phyloP scores from a whole-genome alignment of 2,888 invertebrate genomes.

The Elegia similella region DNA sequence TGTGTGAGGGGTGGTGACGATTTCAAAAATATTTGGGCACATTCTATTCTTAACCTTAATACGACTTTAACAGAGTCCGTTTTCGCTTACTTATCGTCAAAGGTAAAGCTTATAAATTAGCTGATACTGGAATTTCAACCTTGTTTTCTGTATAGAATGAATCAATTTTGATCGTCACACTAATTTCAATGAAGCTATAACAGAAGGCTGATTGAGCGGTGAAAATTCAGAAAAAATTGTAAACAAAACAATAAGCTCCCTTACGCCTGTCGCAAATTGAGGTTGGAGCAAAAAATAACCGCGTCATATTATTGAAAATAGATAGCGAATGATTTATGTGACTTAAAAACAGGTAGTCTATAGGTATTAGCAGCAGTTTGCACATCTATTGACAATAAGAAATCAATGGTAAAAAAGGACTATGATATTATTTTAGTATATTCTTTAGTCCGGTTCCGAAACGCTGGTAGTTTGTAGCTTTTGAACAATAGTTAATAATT shows the following conservation, averaged over 20 bases:
- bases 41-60: conserved; percentile 23
- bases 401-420: too few relatives aligned
- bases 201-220: conserved; percentile 4
- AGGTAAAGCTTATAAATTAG: neutral
- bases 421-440: too few relatives aligned
- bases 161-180: neutral
- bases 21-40: conserved; percentile 19
- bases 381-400: too few relatives aligned
- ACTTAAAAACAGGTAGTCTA: neutral
- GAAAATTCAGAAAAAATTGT: conserved; percentile 4
- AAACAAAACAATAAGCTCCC: neutral
- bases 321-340: neutral
- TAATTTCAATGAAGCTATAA: neutral
- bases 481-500: too few relatives aligned
- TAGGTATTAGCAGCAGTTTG: neutral
- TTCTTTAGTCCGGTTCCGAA: too few relatives aligned
- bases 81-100: neutral
- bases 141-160: neutral
- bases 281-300: neutral
- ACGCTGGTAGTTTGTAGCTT: too few relatives aligned
- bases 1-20: conserved; percentile 39
- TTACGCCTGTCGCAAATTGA: neutral
- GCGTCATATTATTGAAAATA: neutral
- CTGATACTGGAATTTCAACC: neutral
- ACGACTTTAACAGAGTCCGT: neutral